Conservation (phyloP, 2,113 vertebrate species). For the Tragelaphus imberbis region DNA sequence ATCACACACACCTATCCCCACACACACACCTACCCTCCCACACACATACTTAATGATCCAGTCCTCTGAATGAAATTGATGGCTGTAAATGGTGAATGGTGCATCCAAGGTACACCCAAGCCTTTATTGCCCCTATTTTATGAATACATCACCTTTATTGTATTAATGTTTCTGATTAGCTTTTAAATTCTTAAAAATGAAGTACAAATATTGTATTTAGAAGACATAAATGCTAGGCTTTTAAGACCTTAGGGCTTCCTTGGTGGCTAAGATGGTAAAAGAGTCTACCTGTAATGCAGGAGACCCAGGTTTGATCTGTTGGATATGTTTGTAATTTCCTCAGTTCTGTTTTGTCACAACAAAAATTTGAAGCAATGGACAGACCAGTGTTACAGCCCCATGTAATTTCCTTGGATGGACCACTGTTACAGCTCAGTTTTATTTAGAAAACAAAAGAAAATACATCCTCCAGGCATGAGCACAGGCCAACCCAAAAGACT, state of each 20-base stretch:
- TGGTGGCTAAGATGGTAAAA: neutral
- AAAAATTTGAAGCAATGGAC: neutral
- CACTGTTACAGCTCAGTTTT: neutral
- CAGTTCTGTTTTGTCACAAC: neutral
- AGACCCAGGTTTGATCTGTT: neutral
- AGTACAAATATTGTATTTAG: neutral
- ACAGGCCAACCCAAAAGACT: neutral
- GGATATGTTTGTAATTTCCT: neutral
- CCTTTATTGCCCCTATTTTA: neutral
- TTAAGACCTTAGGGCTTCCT: neutral
- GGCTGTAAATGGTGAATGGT: neutral
- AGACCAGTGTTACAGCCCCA: neutral
- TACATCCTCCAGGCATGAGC: neutral
- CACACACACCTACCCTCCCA: neutral
- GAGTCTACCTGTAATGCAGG: neutral
- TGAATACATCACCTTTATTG: neutral
- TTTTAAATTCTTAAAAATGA: neutral
- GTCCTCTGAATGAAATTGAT: neutral
- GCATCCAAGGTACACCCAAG: neutral
- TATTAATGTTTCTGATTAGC: neutral
- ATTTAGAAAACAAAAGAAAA: neutral
- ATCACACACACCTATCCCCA: neutral
- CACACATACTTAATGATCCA: neutral
- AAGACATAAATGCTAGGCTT: neutral
- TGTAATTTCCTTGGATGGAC: neutral